phyloP scores from a whole-genome alignment of 1,140 invertebrate species.

The Pseudomyrmex concolor region DNA sequence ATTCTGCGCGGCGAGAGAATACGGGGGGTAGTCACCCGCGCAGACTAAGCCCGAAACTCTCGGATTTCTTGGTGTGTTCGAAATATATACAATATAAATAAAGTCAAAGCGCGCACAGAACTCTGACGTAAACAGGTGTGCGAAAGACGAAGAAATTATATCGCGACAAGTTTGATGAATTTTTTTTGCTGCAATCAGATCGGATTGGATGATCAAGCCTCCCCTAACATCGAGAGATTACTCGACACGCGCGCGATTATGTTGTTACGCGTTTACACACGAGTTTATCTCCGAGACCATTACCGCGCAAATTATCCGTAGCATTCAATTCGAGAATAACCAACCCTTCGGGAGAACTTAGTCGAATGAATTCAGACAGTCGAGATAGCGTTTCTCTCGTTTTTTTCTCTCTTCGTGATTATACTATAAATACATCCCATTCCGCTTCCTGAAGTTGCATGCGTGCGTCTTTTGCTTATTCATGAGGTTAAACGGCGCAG shows the following conservation, averaged over 20 bases:
- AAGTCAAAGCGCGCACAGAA: too few relatives aligned
- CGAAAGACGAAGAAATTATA: not conserved
- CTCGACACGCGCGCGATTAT: not conserved
- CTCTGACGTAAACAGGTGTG: not conserved
- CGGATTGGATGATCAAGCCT: not conserved
- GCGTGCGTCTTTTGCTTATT: not conserved
- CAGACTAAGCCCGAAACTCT: constrained; percentile 49
- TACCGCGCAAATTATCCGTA: constrained; percentile 18
- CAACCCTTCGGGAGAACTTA: not conserved
- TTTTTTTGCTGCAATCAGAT: not conserved
- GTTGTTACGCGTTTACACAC: not conserved
- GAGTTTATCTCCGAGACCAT: constrained; percentile 1
- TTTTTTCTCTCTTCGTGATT: not conserved
- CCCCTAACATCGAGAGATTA: not conserved
- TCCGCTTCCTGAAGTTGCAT: not conserved
- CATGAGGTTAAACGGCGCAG: too few relatives aligned
- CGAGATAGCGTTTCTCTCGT: not conserved
- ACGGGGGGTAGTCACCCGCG: constrained; percentile 58
- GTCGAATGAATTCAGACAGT: constrained; percentile 10
- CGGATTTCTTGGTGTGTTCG: too few relatives aligned
- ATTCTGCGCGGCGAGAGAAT: constrained; percentile 21
- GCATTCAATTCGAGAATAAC: constrained; percentile 19
- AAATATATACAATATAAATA: too few relatives aligned
- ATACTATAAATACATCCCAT: constrained; percentile 22
- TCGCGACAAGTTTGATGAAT: too few relatives aligned